Conservation (phyloP, 2,888 invertebrate species). For the Digitonthophagus gazella region DNA sequence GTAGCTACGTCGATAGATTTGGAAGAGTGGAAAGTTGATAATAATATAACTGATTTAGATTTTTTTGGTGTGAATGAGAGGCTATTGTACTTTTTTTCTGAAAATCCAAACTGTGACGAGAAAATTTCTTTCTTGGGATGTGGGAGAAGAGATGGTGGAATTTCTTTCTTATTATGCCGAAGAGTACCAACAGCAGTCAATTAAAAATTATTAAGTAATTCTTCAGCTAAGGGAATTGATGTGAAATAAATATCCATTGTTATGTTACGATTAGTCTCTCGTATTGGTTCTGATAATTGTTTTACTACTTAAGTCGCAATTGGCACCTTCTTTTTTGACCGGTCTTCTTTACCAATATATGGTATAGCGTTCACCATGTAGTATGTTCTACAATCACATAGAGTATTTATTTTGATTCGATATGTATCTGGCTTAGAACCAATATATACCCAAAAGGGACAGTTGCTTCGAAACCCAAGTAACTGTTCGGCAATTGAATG, state of each 20-base stretch:
- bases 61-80: conserved; percentile 14
- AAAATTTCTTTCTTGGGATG: conserved; percentile 19
- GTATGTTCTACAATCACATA: conserved; percentile 41
- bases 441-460: conserved; percentile 24
- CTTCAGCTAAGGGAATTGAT: conserved; percentile 29
- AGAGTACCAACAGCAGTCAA: conserved; percentile 32
- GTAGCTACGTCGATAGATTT: no score
- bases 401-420: conserved; percentile 42
- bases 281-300: conserved; percentile 31
- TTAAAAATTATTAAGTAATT: conserved; percentile 25
- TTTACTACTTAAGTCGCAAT: background rate
- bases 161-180: conserved; percentile 27
- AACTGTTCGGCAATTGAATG: conserved; percentile 41
- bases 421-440: conserved; percentile 42
- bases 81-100: conserved; percentile 14
- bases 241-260: conserved; percentile 32
- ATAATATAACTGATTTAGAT: no score
- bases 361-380: conserved; percentile 42
- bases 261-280: conserved; percentile 31
- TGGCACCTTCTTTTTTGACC: conserved; percentile 24
- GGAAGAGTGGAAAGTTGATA: no score
- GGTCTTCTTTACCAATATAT: conserved; percentile 39
- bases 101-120: conserved; percentile 22
- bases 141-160: conserved; percentile 18
- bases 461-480: conserved; percentile 27